Base-by-base conservation (phyloP, 1,140 invertebrate genomes). In the Pseudomyrmex concolor region DNA sequence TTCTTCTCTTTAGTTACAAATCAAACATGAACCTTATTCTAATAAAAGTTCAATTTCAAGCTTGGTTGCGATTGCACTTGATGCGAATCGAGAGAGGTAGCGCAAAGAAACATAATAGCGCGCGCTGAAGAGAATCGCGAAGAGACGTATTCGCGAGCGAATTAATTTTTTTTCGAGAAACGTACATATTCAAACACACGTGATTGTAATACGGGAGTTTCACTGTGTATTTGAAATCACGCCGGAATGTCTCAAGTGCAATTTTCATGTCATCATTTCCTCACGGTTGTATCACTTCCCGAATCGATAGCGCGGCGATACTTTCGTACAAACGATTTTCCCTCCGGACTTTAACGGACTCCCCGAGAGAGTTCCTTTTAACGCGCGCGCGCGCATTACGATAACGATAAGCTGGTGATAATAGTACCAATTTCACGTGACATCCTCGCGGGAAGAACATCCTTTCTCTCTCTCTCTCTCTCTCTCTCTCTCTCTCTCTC, bases 351-450 rank as follows among this genome's bases (percentile, higher is more conserved):
- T 70, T 83, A 85, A 72, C 70, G 57, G 63, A 86, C 3, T 60
- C 74, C 19, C 63, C 63, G 51, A 59, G 68, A 59, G 68, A 88
- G 70, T 66, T 81, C 74, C 81, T 88, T 77, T 88, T 86, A 86
- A 64, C 74, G 62, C 19, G 54, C 43, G 19, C 50, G 64, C 5
- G 34, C 66, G 19, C 50, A 50, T 51, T 74, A 84, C 55, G 80
- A 87, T 86, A 84, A 88, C 82, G 86, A 88, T 88, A 88, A 88
- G 73, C 84, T 64, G 25, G 67, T 59, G 81, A 88, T 86, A 87
- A 86, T 88, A 63, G 74, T 62, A 51, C 74, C 74, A 84, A 86
- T 86, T 81, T 50, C 48, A 62, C 67, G 34, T 76, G 71, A 86
- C 83, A 43, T 84, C 19, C 63, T 71, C 55, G 54, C 63, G 59